phyloP scores from a whole-genome alignment of 2,797 vertebrate species.

The Coracias cyanogaster region DNA sequence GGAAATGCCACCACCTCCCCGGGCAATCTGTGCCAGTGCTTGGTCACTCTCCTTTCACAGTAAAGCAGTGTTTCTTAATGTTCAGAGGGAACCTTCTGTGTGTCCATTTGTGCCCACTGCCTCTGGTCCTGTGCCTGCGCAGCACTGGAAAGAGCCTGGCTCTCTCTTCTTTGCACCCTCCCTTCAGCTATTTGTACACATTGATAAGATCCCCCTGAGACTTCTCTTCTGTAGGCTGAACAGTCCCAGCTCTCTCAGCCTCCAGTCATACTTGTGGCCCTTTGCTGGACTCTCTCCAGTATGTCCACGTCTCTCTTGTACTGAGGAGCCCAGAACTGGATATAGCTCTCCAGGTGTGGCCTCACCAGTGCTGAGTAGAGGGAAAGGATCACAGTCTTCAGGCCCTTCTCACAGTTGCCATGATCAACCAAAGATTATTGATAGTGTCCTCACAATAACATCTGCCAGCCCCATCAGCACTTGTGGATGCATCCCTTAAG shows the following conservation, averaged over 20 bases:
- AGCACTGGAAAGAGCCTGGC: background rate
- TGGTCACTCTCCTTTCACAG: background rate
- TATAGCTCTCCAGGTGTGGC: background rate
- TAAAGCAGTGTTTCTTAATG: background rate
- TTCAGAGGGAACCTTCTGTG: background rate
- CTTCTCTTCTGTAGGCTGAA: background rate
- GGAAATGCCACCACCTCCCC: background rate
- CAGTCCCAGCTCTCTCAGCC: background rate
- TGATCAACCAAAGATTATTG: background rate
- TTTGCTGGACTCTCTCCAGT: background rate
- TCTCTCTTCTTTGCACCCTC: background rate
- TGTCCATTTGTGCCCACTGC: background rate
- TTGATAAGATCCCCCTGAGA: background rate
- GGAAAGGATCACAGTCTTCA: background rate
- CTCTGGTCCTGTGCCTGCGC: background rate
- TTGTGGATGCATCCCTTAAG: background rate
- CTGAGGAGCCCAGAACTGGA: background rate
- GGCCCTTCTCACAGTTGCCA: background rate
- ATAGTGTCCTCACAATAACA: background rate
- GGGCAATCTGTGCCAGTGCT: background rate
- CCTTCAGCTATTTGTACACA: background rate
- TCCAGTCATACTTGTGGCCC: background rate
- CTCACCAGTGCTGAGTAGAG: background rate
- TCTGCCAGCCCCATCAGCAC: background rate
- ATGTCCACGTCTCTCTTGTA: background rate